phyloP scores from a whole-genome alignment of 2,113 vertebrate species.

The Sporophila hypoxantha region DNA sequence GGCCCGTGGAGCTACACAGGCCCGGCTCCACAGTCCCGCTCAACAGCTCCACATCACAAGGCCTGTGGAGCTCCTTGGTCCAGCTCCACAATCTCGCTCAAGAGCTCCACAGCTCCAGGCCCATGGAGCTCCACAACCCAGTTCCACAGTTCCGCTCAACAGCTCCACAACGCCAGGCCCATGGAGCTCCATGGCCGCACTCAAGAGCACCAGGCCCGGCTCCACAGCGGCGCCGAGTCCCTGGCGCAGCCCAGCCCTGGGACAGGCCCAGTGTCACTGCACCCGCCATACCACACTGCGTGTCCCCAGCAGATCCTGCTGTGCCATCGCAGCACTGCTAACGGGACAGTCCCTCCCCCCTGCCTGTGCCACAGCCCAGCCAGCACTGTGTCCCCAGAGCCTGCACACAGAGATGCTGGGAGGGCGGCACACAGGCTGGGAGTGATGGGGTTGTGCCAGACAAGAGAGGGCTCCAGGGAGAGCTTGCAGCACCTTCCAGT shows the following conservation, averaged over 20 bases:
- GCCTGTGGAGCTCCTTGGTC: no score
- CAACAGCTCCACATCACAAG: no score
- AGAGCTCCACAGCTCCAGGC: no score
- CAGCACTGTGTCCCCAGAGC: fast-evolving
- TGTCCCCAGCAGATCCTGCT: neutral
- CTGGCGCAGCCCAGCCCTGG: neutral
- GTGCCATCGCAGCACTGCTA: neutral
- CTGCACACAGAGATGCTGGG: neutral
- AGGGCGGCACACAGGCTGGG: neutral
- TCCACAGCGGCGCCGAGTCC: no score
- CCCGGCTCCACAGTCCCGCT: no score
- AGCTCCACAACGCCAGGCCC: no score
- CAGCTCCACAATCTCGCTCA: no score
- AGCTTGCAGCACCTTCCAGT: no score
- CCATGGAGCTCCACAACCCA: no score
- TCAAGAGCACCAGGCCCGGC: neutral
- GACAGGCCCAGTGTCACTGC: fast-evolving
- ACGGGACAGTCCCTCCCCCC: neutral
- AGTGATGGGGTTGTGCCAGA: neutral
- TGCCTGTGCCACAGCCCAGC: neutral
- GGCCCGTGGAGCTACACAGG: no score
- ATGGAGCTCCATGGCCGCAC: neutral
- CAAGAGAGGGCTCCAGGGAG: neutral
- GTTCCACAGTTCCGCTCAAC: no score
- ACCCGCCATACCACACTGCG: fast-evolving